Evolutionary conservation across 2,888 invertebrate species (phyloP).

Genomic region (Ophion costatus): DNA sequence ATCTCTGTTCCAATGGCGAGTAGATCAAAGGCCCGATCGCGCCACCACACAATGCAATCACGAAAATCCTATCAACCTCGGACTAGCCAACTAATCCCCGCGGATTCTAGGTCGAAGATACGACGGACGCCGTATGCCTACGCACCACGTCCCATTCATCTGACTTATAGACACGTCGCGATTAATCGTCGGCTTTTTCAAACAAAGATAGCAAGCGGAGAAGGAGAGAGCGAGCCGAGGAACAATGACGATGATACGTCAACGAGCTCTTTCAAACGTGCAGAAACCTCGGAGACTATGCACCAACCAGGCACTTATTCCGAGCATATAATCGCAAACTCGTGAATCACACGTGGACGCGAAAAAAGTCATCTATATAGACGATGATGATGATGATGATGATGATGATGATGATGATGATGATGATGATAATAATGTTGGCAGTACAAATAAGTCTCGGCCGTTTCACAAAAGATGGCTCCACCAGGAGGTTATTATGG

Average conservation of each 20-base stretch:
- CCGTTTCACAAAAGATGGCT: no score
- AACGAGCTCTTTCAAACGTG: conserved; percentile 10
- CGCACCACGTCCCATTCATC: conserved; percentile 1
- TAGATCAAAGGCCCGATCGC: conserved; percentile 10
- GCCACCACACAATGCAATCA: conserved; percentile 30
- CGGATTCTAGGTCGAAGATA: conserved; percentile 53
- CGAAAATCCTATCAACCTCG: conserved; percentile 58
- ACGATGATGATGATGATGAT: no score
- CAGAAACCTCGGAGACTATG: neutral
- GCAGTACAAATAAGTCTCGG: no score
- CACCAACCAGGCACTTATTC: neutral
- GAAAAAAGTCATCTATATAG: neutral
- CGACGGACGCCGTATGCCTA: neutral
- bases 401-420: no score
- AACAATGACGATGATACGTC: conserved; percentile 5
- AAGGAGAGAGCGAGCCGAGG: neutral
- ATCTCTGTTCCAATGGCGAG: neutral
- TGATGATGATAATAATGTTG: no score
- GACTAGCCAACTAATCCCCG: conserved; percentile 31
- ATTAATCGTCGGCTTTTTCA: conserved; percentile 16
- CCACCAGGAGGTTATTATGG: no score
- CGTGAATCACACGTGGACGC: conserved; percentile 21
- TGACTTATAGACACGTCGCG: neutral
- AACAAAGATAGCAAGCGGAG: neutral
- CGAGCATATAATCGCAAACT: conserved; percentile 7